These are phyloP conservation scores for Pseudochirops corinnae DNA, from an alignment of 2,797 vertebrate genomes.

Conservation along the genomic window DNA sequence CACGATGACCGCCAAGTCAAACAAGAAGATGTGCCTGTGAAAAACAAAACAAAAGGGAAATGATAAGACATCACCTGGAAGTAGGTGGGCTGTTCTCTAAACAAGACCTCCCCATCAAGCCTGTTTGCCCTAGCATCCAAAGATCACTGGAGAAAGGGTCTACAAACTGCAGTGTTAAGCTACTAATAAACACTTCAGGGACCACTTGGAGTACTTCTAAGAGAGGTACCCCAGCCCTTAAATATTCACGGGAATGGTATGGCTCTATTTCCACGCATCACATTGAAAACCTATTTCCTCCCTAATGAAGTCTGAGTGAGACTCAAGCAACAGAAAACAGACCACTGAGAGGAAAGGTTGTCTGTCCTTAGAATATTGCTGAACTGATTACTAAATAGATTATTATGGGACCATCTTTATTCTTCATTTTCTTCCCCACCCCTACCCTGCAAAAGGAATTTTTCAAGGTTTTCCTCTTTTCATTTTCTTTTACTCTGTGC, in stretches of 20 bases:
- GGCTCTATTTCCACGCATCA: background rate
- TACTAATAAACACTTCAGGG: background rate
- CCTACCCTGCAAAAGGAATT: background rate
- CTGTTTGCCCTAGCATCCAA: background rate
- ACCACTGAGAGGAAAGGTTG: background rate
- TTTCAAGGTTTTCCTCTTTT: background rate
- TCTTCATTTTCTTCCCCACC: background rate
- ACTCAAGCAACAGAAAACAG: background rate
- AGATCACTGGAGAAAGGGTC: background rate
- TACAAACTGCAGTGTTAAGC: conserved; percentile 7
- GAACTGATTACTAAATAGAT: background rate
- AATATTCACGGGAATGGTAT: accelerated
- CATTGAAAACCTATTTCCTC: conserved; percentile 4
- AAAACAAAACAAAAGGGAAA: conserved; percentile 41
- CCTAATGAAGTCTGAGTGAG: background rate
- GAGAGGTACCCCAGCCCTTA: background rate
- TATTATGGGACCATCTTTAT: background rate
- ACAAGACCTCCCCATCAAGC: background rate
- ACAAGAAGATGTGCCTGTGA: conserved; percentile 97
- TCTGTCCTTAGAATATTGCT: background rate
- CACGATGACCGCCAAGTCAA: conserved; percentile 95
- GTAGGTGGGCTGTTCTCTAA: background rate
- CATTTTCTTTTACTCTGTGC: background rate
- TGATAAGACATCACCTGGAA: conserved; percentile 54
- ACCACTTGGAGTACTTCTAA: background rate